phyloP scores from a whole-genome alignment of 2,113 vertebrate species.

The Odocoileus virginianus region DNA sequence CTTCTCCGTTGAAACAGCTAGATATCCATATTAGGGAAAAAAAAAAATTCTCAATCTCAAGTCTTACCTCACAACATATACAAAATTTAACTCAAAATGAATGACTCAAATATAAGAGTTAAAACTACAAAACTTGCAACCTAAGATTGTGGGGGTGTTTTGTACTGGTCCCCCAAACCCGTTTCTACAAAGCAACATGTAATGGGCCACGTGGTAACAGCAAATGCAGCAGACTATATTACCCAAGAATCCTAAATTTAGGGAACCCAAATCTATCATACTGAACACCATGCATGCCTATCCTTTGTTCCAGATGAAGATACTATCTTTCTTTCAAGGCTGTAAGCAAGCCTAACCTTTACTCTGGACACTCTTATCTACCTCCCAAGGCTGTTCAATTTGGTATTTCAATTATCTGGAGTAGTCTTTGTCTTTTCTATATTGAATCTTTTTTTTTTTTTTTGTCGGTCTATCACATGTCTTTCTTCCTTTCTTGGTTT shows the following conservation, averaged over 20 bases:
- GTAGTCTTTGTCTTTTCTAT: not conserved
- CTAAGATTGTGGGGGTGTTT: not conserved
- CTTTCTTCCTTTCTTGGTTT: not conserved
- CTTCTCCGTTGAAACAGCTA: not conserved
- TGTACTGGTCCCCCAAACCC: not conserved
- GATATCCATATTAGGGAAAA: not conserved
- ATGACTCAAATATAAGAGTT: not conserved
- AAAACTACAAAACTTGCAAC: not conserved
- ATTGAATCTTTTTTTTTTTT: not conserved
- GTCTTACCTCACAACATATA: not conserved
- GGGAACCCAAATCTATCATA: not conserved
- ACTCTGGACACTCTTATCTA: not conserved
- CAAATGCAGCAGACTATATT: not conserved
- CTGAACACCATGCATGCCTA: not conserved
- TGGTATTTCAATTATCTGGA: not conserved
- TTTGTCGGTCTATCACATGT: not conserved
- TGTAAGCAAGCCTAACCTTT: not conserved
- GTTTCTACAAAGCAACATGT: not conserved
- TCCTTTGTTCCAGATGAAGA: not conserved
- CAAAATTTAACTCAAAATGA: conserved; percentile 1
- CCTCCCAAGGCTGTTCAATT: not conserved
- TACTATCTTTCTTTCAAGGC: not conserved
- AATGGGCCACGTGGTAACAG: not conserved
- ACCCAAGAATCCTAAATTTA: not conserved
- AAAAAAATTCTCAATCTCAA: not conserved